A percentile compares a stretch with the other conserved stretches of the same genome.
Evolutionary conservation across 1,140 invertebrate species (phyloP).

Genomic region (Grapholita molesta): DNA sequence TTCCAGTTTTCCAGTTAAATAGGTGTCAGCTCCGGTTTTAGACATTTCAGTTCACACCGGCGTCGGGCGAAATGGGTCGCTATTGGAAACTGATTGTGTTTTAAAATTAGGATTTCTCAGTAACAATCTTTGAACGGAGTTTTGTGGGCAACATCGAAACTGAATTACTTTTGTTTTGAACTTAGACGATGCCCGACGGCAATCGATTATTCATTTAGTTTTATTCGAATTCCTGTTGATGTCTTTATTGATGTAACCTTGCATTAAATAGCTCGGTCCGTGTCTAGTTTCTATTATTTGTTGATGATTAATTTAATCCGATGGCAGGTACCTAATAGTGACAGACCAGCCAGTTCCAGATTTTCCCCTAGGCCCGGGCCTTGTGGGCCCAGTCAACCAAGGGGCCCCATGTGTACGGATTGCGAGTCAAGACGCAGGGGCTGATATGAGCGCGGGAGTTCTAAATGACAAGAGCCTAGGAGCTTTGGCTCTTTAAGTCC

Average conservation of each 20-base stretch:
- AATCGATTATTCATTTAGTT: neutral
- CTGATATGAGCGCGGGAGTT: too few relatives aligned
- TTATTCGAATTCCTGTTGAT: neutral
- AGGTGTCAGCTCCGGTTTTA: neutral
- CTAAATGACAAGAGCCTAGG: too few relatives aligned
- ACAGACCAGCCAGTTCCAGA: too few relatives aligned
- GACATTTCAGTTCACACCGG: neutral
- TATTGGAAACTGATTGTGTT: slow-evolving; percentile 34
- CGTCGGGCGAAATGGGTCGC: slow-evolving; percentile 31
- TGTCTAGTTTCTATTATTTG: too few relatives aligned
- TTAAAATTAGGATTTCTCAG: slow-evolving; percentile 39
- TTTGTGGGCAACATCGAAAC: slow-evolving; percentile 27
- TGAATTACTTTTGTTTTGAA: slow-evolving; percentile 33
- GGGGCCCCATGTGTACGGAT: too few relatives aligned
- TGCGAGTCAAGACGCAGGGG: too few relatives aligned
- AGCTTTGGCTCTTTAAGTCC: too few relatives aligned
- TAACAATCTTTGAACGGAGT: slow-evolving; percentile 24
- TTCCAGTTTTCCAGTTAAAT: neutral
- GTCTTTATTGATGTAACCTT: neutral
- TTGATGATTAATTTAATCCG: too few relatives aligned
- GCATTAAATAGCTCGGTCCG: neutral
- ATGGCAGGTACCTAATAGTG: too few relatives aligned
- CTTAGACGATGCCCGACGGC: neutral
- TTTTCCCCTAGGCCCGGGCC: too few relatives aligned
- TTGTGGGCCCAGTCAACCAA: too few relatives aligned